Evolutionary conservation across 2,797 vertebrate genomes (phyloP).

Genomic region (Pteronotus mesoamericanus): DNA sequence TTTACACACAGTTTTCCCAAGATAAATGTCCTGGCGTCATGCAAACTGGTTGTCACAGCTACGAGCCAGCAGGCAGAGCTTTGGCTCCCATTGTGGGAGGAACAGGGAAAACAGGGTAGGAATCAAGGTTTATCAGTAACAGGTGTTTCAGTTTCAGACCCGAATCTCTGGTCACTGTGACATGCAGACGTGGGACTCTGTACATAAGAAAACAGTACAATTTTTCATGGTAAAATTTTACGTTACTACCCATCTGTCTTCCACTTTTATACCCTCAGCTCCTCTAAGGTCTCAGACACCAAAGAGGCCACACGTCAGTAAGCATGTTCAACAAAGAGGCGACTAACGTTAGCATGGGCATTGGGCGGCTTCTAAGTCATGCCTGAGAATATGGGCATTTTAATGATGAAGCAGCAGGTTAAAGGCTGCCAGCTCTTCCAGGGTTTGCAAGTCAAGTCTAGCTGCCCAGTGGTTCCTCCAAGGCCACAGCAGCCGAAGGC

Average conservation of each 20-base stretch:
- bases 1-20: conserved; percentile 5
- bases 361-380: background rate
- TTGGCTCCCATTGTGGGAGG: background rate
- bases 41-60: background rate
- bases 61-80: background rate
- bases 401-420: background rate
- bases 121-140: background rate
- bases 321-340: background rate
- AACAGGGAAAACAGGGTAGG: background rate
- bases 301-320: background rate
- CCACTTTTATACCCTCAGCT: background rate
- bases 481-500: background rate
- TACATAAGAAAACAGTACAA: background rate
- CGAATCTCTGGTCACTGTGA: background rate
- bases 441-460: background rate
- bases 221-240: background rate
- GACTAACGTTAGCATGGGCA: background rate
- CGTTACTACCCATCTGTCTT: background rate
- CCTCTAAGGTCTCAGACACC: background rate
- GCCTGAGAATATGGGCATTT: background rate
- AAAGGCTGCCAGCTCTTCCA: background rate
- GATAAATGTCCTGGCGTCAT: background rate
- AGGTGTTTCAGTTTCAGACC: background rate
- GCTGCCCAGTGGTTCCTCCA: background rate
- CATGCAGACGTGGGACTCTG: background rate